phyloP scores from a whole-genome alignment of 2,888 invertebrate genomes.

The Limenitis camilla region DNA sequence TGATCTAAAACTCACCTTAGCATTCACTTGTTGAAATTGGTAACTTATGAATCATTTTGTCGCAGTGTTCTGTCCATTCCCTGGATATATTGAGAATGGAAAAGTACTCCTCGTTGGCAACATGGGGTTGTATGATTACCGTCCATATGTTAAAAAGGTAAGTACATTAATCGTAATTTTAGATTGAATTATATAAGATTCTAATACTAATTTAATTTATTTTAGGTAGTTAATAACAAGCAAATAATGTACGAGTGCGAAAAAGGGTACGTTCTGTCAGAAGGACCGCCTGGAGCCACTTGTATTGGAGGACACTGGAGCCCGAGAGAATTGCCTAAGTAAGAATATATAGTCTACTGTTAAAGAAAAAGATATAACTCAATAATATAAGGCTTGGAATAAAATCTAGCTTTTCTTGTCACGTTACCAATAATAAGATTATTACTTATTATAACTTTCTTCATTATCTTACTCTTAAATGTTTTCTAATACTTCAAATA shows the following conservation, averaged over 20 bases:
- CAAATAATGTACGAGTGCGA: constrained; percentile 98
- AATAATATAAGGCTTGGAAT: neutral
- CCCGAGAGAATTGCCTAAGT: constrained; percentile 88
- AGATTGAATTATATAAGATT: neutral
- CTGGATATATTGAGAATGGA: constrained; percentile 91
- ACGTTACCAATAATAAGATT: too few species aligned
- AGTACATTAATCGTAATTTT: constrained; percentile 16
- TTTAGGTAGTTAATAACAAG: constrained; percentile 86
- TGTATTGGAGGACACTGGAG: constrained; percentile 97
- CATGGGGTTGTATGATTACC: constrained; percentile 96
- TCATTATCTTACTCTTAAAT: too few species aligned
- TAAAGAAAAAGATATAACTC: neutral
- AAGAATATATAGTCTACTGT: constrained; percentile 27
- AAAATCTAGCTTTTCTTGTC: too few species aligned
- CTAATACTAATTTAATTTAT: neutral
- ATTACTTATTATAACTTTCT: too few species aligned
- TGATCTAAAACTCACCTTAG: neutral
- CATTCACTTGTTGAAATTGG: neutral
- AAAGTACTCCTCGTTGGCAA: constrained; percentile 94
- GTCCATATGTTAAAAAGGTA: constrained; percentile 93
- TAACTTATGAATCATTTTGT: constrained; percentile 23
- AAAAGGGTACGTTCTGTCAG: constrained; percentile 88
- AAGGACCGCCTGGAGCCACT: constrained; percentile 94
- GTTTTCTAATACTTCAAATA: too few species aligned
- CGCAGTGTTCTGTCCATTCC: constrained; percentile 92